phyloP scores from a whole-genome alignment of 1,140 invertebrate species.

The Whitmania pigra region DNA sequence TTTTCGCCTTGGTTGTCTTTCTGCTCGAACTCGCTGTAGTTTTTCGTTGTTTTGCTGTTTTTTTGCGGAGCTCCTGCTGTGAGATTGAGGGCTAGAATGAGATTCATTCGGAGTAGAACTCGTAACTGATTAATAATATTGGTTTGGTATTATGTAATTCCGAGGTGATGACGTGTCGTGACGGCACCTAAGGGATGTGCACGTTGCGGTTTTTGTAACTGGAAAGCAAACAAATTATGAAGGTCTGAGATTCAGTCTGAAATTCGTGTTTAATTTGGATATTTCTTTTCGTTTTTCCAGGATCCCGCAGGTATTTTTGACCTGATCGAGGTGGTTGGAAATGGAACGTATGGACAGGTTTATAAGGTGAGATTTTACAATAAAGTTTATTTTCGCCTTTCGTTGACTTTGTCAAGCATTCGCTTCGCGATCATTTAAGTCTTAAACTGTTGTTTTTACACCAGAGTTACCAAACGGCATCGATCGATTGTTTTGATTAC shows the following conservation, averaged over 20 bases:
- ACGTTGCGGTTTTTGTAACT: not conserved
- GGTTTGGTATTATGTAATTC: not conserved
- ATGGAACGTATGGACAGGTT: constrained; percentile 99
- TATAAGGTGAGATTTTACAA: constrained; percentile 63
- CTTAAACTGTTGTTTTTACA: too few relatives aligned
- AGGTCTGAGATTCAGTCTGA: not conserved
- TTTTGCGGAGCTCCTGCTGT: not conserved
- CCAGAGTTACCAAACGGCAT: too few relatives aligned
- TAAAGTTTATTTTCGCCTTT: too few relatives aligned
- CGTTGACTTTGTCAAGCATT: too few relatives aligned
- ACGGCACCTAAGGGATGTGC: too few relatives aligned
- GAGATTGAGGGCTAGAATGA: not conserved
- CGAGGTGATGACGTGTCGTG: too few relatives aligned
- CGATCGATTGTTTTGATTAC: too few relatives aligned
- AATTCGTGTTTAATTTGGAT: not conserved
- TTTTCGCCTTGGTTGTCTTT: not conserved
- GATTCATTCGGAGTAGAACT: not conserved
- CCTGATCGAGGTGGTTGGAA: constrained; percentile 98
- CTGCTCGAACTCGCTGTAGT: not conserved
- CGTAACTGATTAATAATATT: not conserved
- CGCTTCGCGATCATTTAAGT: too few relatives aligned
- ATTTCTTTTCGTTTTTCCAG: constrained; percentile 47
- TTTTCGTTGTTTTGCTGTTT: not conserved
- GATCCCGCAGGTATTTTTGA: constrained; percentile 99
- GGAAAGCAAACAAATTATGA: not conserved